These are phyloP conservation scores for Halichondria panicea DNA, from an alignment of 37 sponge, comb jelly and placozoan genomes.

Conservation along the genomic window DNA sequence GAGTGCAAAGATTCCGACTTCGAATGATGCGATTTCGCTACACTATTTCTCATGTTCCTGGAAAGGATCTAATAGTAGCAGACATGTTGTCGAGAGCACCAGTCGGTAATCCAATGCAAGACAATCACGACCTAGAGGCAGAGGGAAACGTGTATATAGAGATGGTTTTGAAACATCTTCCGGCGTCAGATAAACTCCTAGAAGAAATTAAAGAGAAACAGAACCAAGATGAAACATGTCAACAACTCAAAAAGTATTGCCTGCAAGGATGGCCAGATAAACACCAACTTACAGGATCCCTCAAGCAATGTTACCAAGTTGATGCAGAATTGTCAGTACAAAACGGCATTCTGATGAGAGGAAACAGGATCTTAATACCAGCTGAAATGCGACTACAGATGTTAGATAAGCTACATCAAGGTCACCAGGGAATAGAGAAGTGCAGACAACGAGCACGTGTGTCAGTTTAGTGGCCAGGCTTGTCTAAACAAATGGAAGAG, in stretches of 20 bases:
- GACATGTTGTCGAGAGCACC: conserved; percentile 60
- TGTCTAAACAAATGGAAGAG: conserved; percentile 10
- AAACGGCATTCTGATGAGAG: conserved; percentile 18
- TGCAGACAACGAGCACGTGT: conserved; percentile 24
- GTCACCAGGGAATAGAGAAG: conserved; percentile 33
- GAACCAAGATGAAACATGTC: conserved; percentile 30
- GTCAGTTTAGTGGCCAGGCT: conserved; percentile 36
- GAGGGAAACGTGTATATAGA: background rate
- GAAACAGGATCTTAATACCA: conserved; percentile 20
- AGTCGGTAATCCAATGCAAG: background rate
- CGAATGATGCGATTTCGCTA: conserved; percentile 41
- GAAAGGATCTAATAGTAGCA: conserved; percentile 43
- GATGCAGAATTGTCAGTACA: conserved; percentile 13
- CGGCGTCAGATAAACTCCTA: conserved; percentile 27
- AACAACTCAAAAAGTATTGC: conserved; percentile 20
- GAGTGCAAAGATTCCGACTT: conserved; percentile 50
- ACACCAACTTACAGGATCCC: background rate
- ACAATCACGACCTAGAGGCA: background rate
- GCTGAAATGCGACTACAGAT: background rate
- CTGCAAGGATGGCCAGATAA: conserved; percentile 32
- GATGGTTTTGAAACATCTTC: conserved; percentile 1
- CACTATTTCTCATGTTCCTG: conserved; percentile 60
- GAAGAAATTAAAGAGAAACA: conserved; percentile 17
- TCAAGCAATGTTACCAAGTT: conserved; percentile 6
- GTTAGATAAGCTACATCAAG: conserved; percentile 14